Conservation (phyloP, 2,113 vertebrate genomes). For the Thermophis baileyi region DNA sequence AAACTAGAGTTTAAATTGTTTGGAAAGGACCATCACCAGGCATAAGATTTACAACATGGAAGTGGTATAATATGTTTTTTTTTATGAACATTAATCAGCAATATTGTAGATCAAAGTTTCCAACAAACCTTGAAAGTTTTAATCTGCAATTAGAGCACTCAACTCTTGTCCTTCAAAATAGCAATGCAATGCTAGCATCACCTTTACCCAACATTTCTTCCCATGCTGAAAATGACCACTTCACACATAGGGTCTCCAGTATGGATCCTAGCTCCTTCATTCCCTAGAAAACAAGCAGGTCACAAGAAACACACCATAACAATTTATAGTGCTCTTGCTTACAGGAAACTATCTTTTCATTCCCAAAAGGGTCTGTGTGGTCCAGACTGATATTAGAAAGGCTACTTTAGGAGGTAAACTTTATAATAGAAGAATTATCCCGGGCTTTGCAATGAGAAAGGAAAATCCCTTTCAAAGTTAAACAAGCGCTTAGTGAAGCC, state of each 20-base stretch:
- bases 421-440: neutral
- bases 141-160: neutral
- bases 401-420: neutral
- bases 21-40: neutral
- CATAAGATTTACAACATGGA: neutral
- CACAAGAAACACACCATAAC: neutral
- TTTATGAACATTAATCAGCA: neutral
- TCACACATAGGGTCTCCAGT: neutral
- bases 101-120: neutral
- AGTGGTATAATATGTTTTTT: neutral
- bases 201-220: neutral
- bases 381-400: neutral
- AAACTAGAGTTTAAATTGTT: neutral
- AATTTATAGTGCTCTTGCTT: neutral
- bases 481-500: slow-evolving; percentile 18
- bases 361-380: neutral
- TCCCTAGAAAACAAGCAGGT: neutral
- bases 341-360: neutral
- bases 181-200: neutral
- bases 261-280: neutral
- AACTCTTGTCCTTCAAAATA: neutral
- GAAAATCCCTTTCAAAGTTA: slow-evolving; percentile 8
- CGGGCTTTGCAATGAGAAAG: neutral
- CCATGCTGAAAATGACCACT: neutral
- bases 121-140: neutral